phyloP scores from a whole-genome alignment of 2,113 vertebrate genomes.

The Neofelis nebulosa region DNA sequence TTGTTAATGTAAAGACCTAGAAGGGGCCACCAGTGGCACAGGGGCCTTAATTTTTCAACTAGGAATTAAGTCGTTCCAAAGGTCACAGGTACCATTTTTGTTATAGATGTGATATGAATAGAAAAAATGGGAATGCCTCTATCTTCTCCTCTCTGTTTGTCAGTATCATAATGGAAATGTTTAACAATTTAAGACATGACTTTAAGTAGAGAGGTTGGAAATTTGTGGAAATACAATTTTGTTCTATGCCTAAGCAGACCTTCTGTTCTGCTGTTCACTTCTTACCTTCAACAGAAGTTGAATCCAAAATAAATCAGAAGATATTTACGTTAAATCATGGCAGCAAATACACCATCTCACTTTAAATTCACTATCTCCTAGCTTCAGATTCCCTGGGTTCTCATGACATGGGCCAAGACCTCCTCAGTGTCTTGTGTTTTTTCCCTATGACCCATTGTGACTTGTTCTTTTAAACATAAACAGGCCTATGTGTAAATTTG shows the following conservation, averaged over 20 bases:
- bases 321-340: neutral
- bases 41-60: neutral
- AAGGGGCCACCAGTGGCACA: neutral
- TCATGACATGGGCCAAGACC: neutral
- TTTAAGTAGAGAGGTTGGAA: neutral
- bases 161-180: neutral
- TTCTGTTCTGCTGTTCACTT: neutral
- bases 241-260: neutral
- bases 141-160: neutral
- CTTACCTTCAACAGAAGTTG: neutral
- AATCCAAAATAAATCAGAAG: neutral
- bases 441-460: neutral
- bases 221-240: neutral
- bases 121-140: neutral
- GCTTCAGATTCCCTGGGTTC: neutral
- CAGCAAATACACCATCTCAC: neutral
- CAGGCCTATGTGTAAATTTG: neutral
- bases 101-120: neutral
- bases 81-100: neutral
- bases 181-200: neutral
- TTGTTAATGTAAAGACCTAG: neutral
- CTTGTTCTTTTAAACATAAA: neutral
- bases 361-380: neutral
- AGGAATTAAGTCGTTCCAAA: neutral
- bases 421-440: neutral